A percentile compares a stretch with the other conserved stretches of the same genome.
These are phyloP conservation scores for Pangasius sanitwongsei DNA, from an alignment of 2,797 vertebrate genomes.

Conservation along the genomic window DNA sequence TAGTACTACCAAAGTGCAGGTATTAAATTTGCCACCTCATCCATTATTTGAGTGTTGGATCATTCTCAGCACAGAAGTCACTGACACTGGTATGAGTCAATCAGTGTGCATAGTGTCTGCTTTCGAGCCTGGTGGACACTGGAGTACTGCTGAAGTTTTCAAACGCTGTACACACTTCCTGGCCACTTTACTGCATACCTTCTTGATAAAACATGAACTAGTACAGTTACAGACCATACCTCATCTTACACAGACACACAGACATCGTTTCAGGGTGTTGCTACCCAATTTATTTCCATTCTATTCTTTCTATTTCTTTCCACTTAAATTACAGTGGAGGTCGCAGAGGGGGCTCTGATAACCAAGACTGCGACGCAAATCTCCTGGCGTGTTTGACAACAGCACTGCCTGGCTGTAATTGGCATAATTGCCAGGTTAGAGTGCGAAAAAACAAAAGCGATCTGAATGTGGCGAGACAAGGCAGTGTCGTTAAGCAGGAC, in stretches of 20 bases:
- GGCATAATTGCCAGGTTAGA: constrained; percentile 76
- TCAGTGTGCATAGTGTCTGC: background rate
- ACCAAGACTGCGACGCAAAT: constrained; percentile 61
- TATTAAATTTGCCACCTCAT: constrained; percentile 10
- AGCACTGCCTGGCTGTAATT: constrained; percentile 70
- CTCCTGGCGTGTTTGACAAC: constrained; percentile 76
- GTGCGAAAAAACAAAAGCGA: constrained; percentile 64
- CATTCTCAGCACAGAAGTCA: background rate
- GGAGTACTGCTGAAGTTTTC: background rate
- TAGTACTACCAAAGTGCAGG: background rate
- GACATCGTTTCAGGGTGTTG: background rate
- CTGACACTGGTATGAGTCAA: background rate
- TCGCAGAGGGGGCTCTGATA: constrained; percentile 65
- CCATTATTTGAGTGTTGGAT: background rate
- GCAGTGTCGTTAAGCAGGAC: constrained; percentile 74
- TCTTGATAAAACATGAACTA: background rate
- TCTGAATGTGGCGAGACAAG: constrained; percentile 66
- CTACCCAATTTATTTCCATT: background rate
- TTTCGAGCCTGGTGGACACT: background rate
- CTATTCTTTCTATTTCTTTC: constrained; percentile 54
- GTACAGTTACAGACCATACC: background rate
- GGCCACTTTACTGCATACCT: background rate
- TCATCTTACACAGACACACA: background rate
- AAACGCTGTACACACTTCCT: background rate
- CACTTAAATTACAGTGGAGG: constrained; percentile 74